Conservation (phyloP, 2,113 vertebrate genomes). For the Loxodonta africana region DNA sequence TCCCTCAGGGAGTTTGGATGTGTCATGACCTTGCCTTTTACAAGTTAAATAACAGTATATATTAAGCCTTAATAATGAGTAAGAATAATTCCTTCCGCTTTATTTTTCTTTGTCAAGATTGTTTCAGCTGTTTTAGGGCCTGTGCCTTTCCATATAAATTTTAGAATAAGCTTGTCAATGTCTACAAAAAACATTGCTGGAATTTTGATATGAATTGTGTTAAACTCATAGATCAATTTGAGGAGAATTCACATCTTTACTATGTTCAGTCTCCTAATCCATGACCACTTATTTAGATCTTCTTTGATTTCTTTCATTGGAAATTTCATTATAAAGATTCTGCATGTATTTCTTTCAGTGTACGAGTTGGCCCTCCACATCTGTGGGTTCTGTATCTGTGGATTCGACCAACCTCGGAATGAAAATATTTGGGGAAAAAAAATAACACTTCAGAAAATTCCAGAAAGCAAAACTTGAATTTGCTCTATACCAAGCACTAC, state of each 20-base stretch:
- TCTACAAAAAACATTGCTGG: not conserved
- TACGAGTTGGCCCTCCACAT: no score
- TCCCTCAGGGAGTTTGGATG: no score
- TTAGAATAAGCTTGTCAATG: not conserved
- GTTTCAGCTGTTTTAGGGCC: not conserved
- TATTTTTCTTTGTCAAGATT: not conserved
- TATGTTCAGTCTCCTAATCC: not conserved
- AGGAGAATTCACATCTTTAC: not conserved
- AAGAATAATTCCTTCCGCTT: not conserved
- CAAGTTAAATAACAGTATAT: not conserved
- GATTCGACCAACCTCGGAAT: no score
- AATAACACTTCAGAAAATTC: no score
- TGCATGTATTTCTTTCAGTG: not conserved
- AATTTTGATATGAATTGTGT: not conserved
- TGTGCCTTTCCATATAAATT: not conserved
- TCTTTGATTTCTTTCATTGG: not conserved
- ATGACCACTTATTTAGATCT: not conserved
- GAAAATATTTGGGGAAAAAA: no score
- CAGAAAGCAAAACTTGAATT: no score
- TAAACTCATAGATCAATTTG: not conserved
- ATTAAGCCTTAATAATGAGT: not conserved
- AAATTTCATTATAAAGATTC: not conserved
- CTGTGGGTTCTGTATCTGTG: no score
- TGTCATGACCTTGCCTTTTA: no score
- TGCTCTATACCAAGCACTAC: no score